Conservation (phyloP, 2,797 vertebrate species). For the Petrocephalus schoutedeni region DNA sequence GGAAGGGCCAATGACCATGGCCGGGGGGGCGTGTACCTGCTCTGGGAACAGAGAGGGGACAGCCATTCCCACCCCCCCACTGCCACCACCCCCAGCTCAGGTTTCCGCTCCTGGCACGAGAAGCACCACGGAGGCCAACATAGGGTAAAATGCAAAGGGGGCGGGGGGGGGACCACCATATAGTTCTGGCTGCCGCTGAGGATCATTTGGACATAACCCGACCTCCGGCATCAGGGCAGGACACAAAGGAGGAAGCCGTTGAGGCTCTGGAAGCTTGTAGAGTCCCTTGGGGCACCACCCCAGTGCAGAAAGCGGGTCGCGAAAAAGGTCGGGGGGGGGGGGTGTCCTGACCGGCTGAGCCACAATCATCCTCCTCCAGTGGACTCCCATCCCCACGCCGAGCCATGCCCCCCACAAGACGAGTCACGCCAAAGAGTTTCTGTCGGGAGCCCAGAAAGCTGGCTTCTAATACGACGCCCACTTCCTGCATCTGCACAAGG, state of each 20-base stretch:
- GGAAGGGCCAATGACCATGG: background rate
- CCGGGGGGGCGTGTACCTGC: background rate
- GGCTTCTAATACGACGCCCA: background rate
- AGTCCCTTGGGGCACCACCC: slow-evolving; percentile 36
- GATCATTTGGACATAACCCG: slow-evolving; percentile 31
- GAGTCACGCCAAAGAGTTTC: background rate
- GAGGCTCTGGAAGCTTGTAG: slow-evolving; percentile 19
- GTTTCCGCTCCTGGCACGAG: background rate
- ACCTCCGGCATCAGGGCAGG: slow-evolving; percentile 33
- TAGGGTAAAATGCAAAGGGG: background rate
- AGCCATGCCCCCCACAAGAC: background rate
- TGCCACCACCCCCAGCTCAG: background rate
- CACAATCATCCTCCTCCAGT: slow-evolving; percentile 25
- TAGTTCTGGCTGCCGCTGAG: background rate
- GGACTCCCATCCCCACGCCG: background rate
- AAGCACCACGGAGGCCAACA: background rate
- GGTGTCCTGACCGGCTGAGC: slow-evolving; percentile 2
- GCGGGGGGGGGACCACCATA: background rate
- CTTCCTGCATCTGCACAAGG: background rate
- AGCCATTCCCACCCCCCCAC: background rate
- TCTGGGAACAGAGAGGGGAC: background rate
- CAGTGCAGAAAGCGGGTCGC: background rate
- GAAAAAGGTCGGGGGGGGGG: background rate
- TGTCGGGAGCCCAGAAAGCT: background rate
- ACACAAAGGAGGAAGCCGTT: slow-evolving; percentile 34